These are phyloP conservation scores for Zootermopsis nevadensis DNA, from an alignment of 2,888 invertebrate genomes.

Conservation along the genomic window DNA sequence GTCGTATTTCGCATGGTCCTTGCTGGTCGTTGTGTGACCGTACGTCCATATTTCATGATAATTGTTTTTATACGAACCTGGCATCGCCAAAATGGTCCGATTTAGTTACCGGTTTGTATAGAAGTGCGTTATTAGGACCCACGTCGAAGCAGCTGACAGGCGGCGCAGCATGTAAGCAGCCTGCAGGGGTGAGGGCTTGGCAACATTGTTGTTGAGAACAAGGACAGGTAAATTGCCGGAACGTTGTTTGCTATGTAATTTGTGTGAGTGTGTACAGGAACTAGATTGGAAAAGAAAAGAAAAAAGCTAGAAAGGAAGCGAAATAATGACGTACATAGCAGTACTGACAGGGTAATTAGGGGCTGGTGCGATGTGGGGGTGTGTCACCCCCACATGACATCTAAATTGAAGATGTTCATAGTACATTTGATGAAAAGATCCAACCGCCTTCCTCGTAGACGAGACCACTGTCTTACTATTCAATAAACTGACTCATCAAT, in stretches of 20 bases:
- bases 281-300: slow-evolving; percentile 6
- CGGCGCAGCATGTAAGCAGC: background rate
- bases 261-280: background rate
- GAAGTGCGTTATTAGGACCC: too few species aligned
- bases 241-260: slow-evolving; percentile 21
- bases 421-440: background rate
- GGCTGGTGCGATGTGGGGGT: slow-evolving; percentile 6
- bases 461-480: background rate
- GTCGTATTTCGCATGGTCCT: too few species aligned
- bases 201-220: slow-evolving; percentile 6
- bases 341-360: slow-evolving; percentile 39
- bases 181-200: slow-evolving; percentile 5
- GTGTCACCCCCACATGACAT: slow-evolving; percentile 25
- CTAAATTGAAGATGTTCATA: slow-evolving; percentile 17
- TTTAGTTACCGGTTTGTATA: too few species aligned
- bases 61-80: too few species aligned
- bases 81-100: too few species aligned
- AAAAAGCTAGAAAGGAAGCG: background rate
- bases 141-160: too few species aligned
- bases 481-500: background rate
- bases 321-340: slow-evolving; percentile 30
- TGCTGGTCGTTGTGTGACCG: too few species aligned
- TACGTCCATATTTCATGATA: too few species aligned
- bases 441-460: background rate
- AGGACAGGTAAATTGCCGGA: slow-evolving; percentile 30